phyloP scores from a whole-genome alignment of 2,797 vertebrate species.

The Rallus crepitans region DNA sequence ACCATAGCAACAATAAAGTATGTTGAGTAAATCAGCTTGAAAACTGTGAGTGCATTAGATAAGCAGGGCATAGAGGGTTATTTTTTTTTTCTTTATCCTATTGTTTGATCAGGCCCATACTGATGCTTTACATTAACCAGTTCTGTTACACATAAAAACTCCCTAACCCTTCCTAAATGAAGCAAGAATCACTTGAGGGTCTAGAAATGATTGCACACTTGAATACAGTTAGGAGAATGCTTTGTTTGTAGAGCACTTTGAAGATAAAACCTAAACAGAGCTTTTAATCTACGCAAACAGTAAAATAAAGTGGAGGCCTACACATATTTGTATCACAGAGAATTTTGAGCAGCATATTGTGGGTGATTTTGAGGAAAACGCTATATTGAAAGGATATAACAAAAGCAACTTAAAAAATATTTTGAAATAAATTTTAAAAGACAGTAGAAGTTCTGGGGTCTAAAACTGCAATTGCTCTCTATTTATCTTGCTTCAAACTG shows the following conservation, averaged over 20 bases:
- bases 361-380: not conserved
- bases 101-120: not conserved
- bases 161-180: not conserved
- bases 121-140: not conserved
- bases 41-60: not conserved
- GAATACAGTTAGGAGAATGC: not conserved
- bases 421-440: not conserved
- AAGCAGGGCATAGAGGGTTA: not conserved
- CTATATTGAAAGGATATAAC: not conserved
- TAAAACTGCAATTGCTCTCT: not conserved
- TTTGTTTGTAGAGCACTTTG: constrained; percentile 43
- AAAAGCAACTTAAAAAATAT: not conserved
- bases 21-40: constrained; percentile 3
- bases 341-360: not conserved
- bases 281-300: not conserved
- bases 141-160: not conserved
- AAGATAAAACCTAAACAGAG: not conserved
- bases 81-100: not conserved
- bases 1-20: constrained; percentile 35
- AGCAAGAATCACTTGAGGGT: not conserved
- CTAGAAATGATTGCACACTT: not conserved
- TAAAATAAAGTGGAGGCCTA: not conserved
- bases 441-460: not conserved
- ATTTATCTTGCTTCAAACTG: not conserved
- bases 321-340: not conserved